Percentiles rank a stretch among this genome's conserved stretches.
Evolutionary conservation across 2,113 vertebrate genomes (phyloP).

Genomic region (Hippocampus comes): DNA sequence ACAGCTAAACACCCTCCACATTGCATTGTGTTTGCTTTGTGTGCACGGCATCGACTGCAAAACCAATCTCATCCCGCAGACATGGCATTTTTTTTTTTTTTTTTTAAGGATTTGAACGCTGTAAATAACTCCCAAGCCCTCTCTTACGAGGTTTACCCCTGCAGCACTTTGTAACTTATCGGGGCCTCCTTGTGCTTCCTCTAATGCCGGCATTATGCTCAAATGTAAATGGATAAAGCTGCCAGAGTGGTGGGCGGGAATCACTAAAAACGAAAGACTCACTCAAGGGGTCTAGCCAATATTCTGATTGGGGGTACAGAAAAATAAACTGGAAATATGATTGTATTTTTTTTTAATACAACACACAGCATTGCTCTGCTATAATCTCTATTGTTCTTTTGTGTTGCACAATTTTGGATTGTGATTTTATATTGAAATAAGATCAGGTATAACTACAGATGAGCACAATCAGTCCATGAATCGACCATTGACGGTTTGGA

Average conservation of each 20-base stretch:
- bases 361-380: constrained; percentile 34
- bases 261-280: constrained; percentile 68
- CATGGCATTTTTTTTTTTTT: constrained; percentile 51
- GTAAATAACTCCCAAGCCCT: constrained; percentile 80
- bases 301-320: constrained; percentile 65
- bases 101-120: constrained; percentile 76
- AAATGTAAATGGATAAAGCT: constrained; percentile 79
- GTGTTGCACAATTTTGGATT: constrained; percentile 2
- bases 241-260: constrained; percentile 77
- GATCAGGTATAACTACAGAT: background rate
- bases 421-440: constrained; percentile 10
- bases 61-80: constrained; percentile 77
- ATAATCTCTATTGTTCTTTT: constrained; percentile 41
- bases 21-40: constrained; percentile 75
- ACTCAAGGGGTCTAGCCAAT: constrained; percentile 72
- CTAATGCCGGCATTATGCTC: constrained; percentile 79
- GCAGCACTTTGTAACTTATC: constrained; percentile 81
- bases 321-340: constrained; percentile 56
- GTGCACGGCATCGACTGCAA: constrained; percentile 68
- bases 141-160: constrained; percentile 79
- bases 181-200: constrained; percentile 77
- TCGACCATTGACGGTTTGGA: background rate
- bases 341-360: constrained; percentile 62
- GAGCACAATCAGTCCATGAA: background rate
- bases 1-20: constrained; percentile 57